Conservation (phyloP, 2,888 invertebrate genomes). For the Ormyrus rosae region DNA sequence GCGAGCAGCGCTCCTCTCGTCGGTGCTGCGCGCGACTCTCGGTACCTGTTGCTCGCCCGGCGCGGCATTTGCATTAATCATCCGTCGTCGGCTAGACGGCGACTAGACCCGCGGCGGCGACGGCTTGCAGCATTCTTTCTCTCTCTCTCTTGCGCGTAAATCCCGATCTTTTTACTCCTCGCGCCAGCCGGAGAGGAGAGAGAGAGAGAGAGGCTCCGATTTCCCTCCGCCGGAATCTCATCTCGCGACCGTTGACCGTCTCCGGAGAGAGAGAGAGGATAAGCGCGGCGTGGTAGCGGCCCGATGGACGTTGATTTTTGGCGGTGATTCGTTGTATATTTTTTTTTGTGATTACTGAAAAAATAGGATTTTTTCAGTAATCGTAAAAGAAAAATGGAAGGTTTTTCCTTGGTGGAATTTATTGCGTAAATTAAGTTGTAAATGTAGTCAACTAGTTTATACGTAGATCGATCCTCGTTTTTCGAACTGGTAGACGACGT, state of each 20-base stretch:
- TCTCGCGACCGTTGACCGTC: slow-evolving; percentile 51
- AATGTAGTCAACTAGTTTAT: too few species aligned
- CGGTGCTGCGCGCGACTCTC: neutral
- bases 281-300: too few species aligned
- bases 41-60: slow-evolving; percentile 51
- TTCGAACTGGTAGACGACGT: neutral
- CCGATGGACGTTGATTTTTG: too few species aligned
- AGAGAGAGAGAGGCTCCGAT: slow-evolving; percentile 30
- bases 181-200: neutral
- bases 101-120: slow-evolving; percentile 65
- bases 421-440: neutral
- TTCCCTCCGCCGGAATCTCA: slow-evolving; percentile 54
- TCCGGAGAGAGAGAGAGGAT: neutral
- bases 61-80: slow-evolving; percentile 66
- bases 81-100: slow-evolving; percentile 68
- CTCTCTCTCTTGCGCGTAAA: slow-evolving; percentile 42
- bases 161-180: slow-evolving; percentile 50
- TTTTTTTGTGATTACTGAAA: too few species aligned
- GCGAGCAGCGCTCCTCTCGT: neutral
- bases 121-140: slow-evolving; percentile 23
- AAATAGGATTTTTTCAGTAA: too few species aligned
- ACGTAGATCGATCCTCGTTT: too few species aligned
- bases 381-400: too few species aligned
- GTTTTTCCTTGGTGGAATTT: slow-evolving; percentile 19
- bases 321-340: too few species aligned